Base-by-base conservation (phyloP, 2,888 invertebrate species). In the Cecidostiba fungosa region DNA sequence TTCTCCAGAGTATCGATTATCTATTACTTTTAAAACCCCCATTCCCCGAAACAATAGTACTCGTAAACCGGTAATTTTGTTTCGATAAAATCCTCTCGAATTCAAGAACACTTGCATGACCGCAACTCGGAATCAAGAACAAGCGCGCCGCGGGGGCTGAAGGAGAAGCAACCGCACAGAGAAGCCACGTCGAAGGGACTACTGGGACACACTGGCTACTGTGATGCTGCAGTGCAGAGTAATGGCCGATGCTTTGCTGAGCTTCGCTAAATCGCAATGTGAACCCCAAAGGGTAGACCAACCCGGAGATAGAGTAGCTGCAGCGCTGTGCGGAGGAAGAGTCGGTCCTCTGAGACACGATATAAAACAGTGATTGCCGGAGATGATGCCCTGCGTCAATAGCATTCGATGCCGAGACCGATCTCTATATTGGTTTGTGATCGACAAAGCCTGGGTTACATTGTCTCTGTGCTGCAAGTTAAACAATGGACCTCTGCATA, bases 351-450 rank as follows among this genome's bases (percentile, higher is more conserved):
- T 4, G 72, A 43, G 23, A 72, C n/a, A n/a, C 72, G 43, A 23
- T 72, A 72, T 72, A 72, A 72, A 72, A 43, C 43, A 72, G 43
- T 39, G 72, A 72, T 66, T 66, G 66, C 66, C 26, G 5, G 66
- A 66, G 26, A 66, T 66, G 66, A 66, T 29, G 26, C 29, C 5
- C 66, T 66, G 66, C 16, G 66, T 66, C 66, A 66, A 66, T 66
- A 66, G 29, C 12, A 26, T 66, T 3, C 3, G 12, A 29, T 29
- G 66, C 66, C 16, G 3, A n/a, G n/a, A 12, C 29, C 26, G 26
- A 26, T 66, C 66, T 66, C 66, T 66, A 66, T 66, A 66, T 66
- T 66, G 66, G 29, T 8, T 66, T 26, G n/a, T 66, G 66, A 3
- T 23, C 23, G 29, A 66, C 66, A 66, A 54, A 54, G 19, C 16